Conservation (phyloP, 23 tunicate genomes). For the Styela clava region DNA sequence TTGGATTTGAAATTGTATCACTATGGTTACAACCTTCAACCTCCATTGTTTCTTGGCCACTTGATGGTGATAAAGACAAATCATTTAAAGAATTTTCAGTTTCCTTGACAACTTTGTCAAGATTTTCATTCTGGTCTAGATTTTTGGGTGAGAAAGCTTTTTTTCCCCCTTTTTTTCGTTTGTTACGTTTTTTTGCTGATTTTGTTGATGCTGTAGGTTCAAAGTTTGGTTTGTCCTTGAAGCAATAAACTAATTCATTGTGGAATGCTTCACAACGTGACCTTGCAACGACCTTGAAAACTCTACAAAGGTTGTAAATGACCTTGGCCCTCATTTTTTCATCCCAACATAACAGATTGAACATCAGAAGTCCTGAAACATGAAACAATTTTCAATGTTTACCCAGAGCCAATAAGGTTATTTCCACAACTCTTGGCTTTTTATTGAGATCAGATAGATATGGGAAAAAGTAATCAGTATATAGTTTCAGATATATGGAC, state of each 20-base stretch:
- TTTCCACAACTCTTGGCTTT: too few relatives aligned
- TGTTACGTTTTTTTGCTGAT: slow-evolving; percentile 1
- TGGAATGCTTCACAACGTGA: slow-evolving; percentile 11
- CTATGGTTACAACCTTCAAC: not conserved
- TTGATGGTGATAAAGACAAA: not conserved
- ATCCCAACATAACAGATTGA: slow-evolving; percentile 30
- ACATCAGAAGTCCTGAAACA: slow-evolving; percentile 21
- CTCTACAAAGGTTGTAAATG: not conserved
- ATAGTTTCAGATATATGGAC: too few relatives aligned
- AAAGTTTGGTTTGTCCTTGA: slow-evolving; percentile 4
- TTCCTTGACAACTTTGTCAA: not conserved
- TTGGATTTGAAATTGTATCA: not conserved
- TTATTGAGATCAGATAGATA: too few relatives aligned
- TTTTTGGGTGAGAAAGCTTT: not conserved
- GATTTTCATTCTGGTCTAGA: not conserved
- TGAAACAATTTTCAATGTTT: not conserved
- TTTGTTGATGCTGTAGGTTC: not conserved
- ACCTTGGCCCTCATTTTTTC: slow-evolving; percentile 8
- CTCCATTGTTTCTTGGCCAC: not conserved
- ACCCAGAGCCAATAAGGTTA: not conserved
- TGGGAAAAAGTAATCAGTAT: too few relatives aligned
- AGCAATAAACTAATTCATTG: slow-evolving; percentile 29
- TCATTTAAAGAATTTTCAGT: not conserved
- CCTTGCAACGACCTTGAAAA: slow-evolving; percentile 10
- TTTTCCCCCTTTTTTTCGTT: not conserved